phyloP scores from a whole-genome alignment of 2,113 vertebrate genomes.

The Cygnus buccinator region DNA sequence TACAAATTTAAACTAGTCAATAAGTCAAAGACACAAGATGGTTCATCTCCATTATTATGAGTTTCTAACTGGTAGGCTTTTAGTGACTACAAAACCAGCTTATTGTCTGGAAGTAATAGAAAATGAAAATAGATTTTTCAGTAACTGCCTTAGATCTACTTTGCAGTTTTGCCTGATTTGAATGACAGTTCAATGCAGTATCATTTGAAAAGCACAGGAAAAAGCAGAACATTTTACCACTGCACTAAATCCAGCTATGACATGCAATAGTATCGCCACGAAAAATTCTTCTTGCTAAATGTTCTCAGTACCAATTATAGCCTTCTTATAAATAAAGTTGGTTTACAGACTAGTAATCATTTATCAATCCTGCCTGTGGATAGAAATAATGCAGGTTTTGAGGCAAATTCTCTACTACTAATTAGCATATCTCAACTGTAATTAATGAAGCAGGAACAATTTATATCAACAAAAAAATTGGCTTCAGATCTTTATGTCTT shows the following conservation, averaged over 20 bases:
- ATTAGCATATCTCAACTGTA: background rate
- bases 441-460: background rate
- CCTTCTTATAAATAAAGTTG: fast-evolving
- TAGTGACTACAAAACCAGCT: background rate
- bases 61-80: background rate
- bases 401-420: background rate
- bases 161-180: background rate
- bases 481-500: background rate
- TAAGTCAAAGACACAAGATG: background rate
- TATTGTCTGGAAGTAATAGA: background rate
- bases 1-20: background rate
- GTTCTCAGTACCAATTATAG: background rate
- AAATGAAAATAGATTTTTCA: background rate
- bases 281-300: background rate
- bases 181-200: background rate
- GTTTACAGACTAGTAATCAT: background rate
- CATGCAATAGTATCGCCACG: background rate
- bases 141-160: background rate
- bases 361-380: background rate
- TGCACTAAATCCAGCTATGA: background rate
- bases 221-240: background rate
- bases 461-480: background rate
- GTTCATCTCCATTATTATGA: background rate
- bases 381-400: background rate
- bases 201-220: background rate